Conservation (phyloP, 1,140 invertebrate genomes). For the Magallana gigas region DNA sequence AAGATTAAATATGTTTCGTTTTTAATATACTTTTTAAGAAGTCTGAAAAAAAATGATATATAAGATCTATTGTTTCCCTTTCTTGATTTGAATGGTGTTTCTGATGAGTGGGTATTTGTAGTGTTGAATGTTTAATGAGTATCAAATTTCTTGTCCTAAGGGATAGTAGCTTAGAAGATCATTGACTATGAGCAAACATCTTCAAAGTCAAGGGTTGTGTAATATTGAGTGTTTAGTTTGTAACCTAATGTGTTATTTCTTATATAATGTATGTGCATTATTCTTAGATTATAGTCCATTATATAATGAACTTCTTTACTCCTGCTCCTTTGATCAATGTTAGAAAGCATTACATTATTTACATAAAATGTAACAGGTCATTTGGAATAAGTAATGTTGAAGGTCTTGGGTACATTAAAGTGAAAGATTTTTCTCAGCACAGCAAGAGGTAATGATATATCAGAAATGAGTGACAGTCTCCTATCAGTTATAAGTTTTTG, state of each 20-base stretch:
- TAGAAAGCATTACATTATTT: background rate
- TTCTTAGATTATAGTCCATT: background rate
- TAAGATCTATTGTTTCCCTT: no score
- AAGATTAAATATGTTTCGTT: no score
- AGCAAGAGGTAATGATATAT: constrained; percentile 5
- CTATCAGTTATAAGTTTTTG: background rate
- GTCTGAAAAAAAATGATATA: no score
- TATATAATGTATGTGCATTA: constrained; percentile 6
- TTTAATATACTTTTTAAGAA: no score
- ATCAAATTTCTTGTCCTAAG: background rate
- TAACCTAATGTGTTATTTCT: constrained; percentile 7
- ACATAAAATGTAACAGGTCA: background rate
- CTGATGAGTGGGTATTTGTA: no score
- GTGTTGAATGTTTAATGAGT: background rate
- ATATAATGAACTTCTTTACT: background rate
- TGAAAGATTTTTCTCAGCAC: constrained; percentile 2
- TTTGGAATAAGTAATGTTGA: no score
- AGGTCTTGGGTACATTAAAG: background rate
- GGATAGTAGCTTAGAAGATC: background rate
- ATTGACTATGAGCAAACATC: background rate
- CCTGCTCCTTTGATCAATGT: background rate
- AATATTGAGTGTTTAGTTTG: background rate
- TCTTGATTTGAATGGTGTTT: no score
- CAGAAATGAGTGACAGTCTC: background rate
- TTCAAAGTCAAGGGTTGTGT: constrained; percentile 17